Evolutionary conservation across 2,888 invertebrate species (phyloP), one percentile per base, ranked within the genome.

Genomic region (Tanypteryx hageni): DNA sequence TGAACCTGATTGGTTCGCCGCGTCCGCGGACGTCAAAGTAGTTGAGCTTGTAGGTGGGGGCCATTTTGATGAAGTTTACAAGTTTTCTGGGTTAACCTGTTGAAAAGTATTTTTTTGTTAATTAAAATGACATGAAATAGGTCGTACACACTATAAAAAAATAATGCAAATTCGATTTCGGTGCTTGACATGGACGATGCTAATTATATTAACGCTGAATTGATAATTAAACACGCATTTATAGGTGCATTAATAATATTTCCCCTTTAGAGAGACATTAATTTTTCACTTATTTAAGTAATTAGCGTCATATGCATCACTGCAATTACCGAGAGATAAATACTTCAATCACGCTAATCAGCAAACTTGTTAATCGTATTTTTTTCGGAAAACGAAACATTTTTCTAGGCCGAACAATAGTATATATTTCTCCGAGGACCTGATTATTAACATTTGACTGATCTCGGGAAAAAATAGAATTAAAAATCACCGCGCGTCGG

Each of bases 1-100:
- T 92, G 76, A 92, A 92, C 61, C 92, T 89, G 31, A 91, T 57
- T 44, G 91, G 81, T 61, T 92, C 92, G 22, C 91, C 92, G 31
- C 92, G 92, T 56, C 92, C 92, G 59, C 92, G 86, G 81, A 92
- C 89, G n/a, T 91, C 91, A 82, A 92, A 92, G 92, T 92, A 92
- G 76, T 89, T 91, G 22, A 92, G 92, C 76, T 92, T 92, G 92
- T 92, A 93, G 57, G 89, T n/a, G 58, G 86, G 76, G 82, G 89
- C 92, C 89, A 89, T 89, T 89, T 14, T 89, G 44, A 14, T 64
- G n/a, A 27, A n/a, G 59, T 27, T 57, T 11, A 22, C 8, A 14
- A 56, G 56, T 31, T 83, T 44, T 27, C 59, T 61, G 64, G 68
- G 64, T 89, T 31, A 68, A 89, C 68, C 89, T 89, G 89, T 89